A percentile compares a stretch with the other conserved stretches of the same genome.
These are phyloP conservation scores for Cyphomyrus plagiostoma DNA, from an alignment of 2,113 vertebrate genomes.

Conservation along the genomic window DNA sequence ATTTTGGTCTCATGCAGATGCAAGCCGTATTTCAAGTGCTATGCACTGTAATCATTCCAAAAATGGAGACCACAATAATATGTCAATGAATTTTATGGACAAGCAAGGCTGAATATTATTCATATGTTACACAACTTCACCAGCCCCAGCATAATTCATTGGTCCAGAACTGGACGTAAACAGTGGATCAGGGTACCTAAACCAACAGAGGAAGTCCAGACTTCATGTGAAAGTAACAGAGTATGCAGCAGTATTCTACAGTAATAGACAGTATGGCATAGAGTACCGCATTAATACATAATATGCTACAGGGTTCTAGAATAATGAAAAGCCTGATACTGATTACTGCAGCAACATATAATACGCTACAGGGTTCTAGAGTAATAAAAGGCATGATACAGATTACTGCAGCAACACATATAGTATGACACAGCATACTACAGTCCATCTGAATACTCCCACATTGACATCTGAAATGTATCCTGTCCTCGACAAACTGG, in stretches of 20 bases:
- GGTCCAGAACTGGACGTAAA: not conserved
- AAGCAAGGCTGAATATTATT: not conserved
- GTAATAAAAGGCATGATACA: not conserved
- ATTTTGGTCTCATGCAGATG: not conserved
- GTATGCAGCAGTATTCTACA: not conserved
- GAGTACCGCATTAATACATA: not conserved
- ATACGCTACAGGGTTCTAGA: no score
- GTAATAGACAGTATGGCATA: not conserved
- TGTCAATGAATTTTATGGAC: not conserved
- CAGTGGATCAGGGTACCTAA: not conserved
- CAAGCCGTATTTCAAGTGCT: not conserved
- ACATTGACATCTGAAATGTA: no score
- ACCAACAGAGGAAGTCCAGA: not conserved
- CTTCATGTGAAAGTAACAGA: not conserved
- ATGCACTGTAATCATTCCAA: not conserved
- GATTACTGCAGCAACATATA: not conserved
- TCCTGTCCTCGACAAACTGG: not conserved
- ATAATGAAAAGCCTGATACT: not conserved
- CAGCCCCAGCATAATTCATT: not conserved
- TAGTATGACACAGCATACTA: not conserved
- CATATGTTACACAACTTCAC: not conserved
- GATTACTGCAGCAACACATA: not conserved
- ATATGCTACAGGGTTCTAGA: not conserved
- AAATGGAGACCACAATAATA: slow-evolving; percentile 6
- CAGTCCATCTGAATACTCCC: not conserved